Evolutionary conservation across 1,140 invertebrate genomes (phyloP).

Genomic region (Araneus ventricosus): DNA sequence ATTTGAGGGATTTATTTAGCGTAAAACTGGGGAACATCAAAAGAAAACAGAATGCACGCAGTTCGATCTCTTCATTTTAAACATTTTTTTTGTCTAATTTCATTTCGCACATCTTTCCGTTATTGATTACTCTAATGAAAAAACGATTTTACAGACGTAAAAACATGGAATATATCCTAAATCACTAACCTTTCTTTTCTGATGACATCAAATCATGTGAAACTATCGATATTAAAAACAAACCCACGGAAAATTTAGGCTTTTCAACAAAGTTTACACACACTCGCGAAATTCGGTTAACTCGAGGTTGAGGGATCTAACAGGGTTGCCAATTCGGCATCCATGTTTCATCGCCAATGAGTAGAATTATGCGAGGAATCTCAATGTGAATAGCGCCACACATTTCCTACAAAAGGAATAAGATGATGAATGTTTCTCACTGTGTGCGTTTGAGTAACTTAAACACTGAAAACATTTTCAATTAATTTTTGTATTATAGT

Average conservation of each 20-base stretch:
- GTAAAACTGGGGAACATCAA: not conserved
- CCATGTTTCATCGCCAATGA: constrained; percentile 42
- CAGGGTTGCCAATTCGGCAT: constrained; percentile 57
- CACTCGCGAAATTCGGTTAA: constrained; percentile 31
- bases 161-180: constrained; percentile 2
- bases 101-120: constrained; percentile 36
- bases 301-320: constrained; percentile 9
- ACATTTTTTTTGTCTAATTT: constrained; percentile 45
- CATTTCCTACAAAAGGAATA: not conserved
- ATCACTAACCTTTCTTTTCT: constrained; percentile 69
- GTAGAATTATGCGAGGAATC: constrained; percentile 25
- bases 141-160: constrained; percentile 18
- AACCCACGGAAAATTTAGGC: constrained; percentile 44
- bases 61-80: not conserved
- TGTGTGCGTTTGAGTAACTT: too few species aligned
- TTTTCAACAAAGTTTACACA: constrained; percentile 51
- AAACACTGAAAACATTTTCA: too few species aligned
- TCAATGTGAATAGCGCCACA: not conserved
- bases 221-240: constrained; percentile 45
- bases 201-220: constrained; percentile 72
- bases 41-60: constrained; percentile 10
- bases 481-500: too few species aligned
- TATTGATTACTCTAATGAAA: constrained; percentile 45
- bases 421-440: too few species aligned
- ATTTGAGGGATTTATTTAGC: not conserved